These are phyloP conservation scores for Turritopsis dohrnii DNA, from an alignment of 30 jellyfish, hydroid and myxozoan species.

Conservation along the genomic window DNA sequence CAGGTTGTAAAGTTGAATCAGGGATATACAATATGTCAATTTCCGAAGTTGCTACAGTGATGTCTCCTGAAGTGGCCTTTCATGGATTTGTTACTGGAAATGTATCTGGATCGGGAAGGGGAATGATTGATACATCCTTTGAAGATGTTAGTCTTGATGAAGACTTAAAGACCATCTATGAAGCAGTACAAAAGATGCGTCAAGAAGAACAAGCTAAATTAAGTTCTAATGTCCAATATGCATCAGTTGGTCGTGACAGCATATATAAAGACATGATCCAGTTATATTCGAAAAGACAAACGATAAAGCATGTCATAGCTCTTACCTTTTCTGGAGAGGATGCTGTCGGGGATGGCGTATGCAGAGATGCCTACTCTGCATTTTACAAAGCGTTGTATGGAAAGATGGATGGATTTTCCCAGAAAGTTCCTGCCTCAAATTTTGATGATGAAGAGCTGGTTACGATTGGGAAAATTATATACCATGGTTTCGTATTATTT, in stretches of 20 bases:
- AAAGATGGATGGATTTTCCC: not conserved
- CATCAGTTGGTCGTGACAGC: not conserved
- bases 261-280: no score
- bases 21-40: no score
- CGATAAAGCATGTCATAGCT: not conserved
- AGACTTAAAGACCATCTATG: no score
- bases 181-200: not conserved
- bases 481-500: not conserved
- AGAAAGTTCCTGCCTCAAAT: not conserved
- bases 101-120: no score
- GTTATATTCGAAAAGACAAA: not conserved
- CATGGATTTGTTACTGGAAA: not conserved
- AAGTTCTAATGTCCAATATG: not conserved
- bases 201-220: not conserved
- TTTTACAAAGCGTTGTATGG: not conserved
- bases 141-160: no score
- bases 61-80: slow-evolving; percentile 10
- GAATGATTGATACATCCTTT: not conserved
- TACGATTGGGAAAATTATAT: slow-evolving; percentile 1
- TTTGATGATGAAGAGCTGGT: not conserved
- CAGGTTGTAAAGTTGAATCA: not conserved
- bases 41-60: not conserved
- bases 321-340: not conserved
- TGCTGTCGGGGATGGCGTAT: not conserved
- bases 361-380: not conserved